These are phyloP conservation scores for Rhagologus leucostigma DNA, from an alignment of 2,113 vertebrate species.

Conservation along the genomic window DNA sequence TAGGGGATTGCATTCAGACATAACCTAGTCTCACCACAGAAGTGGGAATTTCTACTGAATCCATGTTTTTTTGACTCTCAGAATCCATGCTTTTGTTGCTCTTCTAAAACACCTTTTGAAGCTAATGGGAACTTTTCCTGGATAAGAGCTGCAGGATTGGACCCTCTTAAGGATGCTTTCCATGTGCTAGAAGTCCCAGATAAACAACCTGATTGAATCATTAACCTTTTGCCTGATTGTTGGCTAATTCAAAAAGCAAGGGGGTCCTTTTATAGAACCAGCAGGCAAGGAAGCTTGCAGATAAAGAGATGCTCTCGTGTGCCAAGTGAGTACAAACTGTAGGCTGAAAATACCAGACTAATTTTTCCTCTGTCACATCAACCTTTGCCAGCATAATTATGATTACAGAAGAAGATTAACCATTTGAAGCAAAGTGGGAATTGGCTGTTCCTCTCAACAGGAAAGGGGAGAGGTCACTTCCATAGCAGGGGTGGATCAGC, in stretches of 20 bases:
- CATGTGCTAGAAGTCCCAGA: constrained; percentile 28
- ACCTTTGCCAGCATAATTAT: constrained; percentile 58
- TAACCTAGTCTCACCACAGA: neutral
- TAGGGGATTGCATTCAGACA: neutral
- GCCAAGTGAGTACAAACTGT: constrained; percentile 41
- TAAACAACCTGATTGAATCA: constrained; percentile 63
- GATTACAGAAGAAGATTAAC: constrained; percentile 63
- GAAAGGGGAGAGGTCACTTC: neutral
- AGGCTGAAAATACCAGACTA: constrained; percentile 62
- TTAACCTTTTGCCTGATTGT: constrained; percentile 67
- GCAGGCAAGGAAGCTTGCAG: constrained; percentile 59
- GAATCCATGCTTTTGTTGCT: neutral
- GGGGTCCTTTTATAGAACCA: constrained; percentile 63
- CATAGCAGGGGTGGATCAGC: neutral
- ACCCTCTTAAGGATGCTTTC: constrained; percentile 40
- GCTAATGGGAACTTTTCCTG: neutral
- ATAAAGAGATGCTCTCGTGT: constrained; percentile 55
- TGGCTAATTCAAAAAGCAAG: constrained; percentile 60
- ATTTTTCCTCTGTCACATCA: constrained; percentile 60
- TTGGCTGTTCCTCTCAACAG: neutral
- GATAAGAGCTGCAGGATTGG: neutral
- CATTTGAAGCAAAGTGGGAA: constrained; percentile 8
- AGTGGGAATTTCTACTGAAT: neutral
- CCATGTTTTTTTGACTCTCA: neutral
- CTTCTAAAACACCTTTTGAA: neutral